phyloP scores from a whole-genome alignment of 2,797 vertebrate genomes.

The Lophotriccus pileatus region DNA sequence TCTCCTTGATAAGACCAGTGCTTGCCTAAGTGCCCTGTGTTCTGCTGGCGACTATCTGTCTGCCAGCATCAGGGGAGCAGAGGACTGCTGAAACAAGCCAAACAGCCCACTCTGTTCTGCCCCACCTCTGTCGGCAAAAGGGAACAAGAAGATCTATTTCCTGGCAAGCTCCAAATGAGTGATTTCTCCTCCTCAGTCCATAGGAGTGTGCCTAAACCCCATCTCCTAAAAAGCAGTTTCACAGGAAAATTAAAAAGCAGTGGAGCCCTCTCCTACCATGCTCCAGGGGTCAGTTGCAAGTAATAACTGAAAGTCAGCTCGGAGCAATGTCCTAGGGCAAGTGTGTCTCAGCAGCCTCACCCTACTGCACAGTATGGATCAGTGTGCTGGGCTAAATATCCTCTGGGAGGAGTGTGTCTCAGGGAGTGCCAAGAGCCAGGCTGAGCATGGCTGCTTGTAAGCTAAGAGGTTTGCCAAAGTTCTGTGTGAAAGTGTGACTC shows the following conservation, averaged over 20 bases:
- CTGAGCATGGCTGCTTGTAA: background rate
- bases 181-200: background rate
- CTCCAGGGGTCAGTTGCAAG: background rate
- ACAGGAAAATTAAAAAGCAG: background rate
- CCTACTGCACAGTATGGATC: background rate
- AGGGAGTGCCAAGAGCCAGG: background rate
- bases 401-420: background rate
- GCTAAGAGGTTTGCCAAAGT: background rate
- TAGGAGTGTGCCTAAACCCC: accelerated
- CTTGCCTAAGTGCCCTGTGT: background rate
- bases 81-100: background rate
- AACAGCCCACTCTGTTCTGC: background rate
- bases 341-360: background rate
- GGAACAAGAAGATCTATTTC: background rate
- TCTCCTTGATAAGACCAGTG: background rate
- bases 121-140: background rate
- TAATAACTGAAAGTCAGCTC: background rate
- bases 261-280: accelerated
- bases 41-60: background rate
- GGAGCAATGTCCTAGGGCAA: background rate
- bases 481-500: background rate
- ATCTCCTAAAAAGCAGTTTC: background rate
- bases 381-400: background rate
- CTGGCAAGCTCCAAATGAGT: background rate
- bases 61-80: background rate